Evolutionary conservation across 2,797 vertebrate genomes (phyloP), one percentile per base, ranked within the genome.

Genomic region (Chelonia mydas): DNA sequence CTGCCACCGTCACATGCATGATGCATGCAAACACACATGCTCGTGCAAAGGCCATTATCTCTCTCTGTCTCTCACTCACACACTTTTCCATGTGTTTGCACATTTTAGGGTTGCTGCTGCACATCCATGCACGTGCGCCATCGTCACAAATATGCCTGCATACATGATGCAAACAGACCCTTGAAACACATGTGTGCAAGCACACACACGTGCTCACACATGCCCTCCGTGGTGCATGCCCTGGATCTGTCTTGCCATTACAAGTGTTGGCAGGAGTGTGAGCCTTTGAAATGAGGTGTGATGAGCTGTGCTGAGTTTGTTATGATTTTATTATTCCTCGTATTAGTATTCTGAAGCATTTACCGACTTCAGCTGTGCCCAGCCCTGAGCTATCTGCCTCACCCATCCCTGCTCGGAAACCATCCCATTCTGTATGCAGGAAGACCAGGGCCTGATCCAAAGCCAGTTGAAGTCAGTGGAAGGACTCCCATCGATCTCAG

Each of bases 251-350:
- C 13, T 47, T 77, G 74, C 45, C 28, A 49, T 72, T 72, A 11
- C 12, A 45, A 15, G 41, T 47, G 72, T 74, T 87, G 88, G n/a
- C 84, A 95, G 81, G 91, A 92, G 78, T 88, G 78, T 93, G 93
- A 90, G 95, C 79, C 90, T 96, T 94, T 95, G 97, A 87, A 97
- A 91, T 5, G 88, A 86, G 87, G 89, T 90, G 68, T 94, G 91
- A 81, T 1, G 49, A 89, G 92, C 65, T 1, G 0, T 72, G 88
- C 72, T 81, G 89, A 87, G 65, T 59, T 19, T 91, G 41, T 95
- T 87, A 37, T 91, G 95, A 93, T 84, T 88, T 94, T 54, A 10
- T 95, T 96, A 88, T 81, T 93, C 93, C 95, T 93, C 6, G 61
- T 94, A 41, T 50, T 96, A 3, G 6, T 23, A 23, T 72, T 72